A percentile compares a stretch with the other conserved stretches of the same genome.
phyloP scores from a whole-genome alignment of 2,888 invertebrate genomes.

The Scaptomyza cyrtandrae region DNA sequence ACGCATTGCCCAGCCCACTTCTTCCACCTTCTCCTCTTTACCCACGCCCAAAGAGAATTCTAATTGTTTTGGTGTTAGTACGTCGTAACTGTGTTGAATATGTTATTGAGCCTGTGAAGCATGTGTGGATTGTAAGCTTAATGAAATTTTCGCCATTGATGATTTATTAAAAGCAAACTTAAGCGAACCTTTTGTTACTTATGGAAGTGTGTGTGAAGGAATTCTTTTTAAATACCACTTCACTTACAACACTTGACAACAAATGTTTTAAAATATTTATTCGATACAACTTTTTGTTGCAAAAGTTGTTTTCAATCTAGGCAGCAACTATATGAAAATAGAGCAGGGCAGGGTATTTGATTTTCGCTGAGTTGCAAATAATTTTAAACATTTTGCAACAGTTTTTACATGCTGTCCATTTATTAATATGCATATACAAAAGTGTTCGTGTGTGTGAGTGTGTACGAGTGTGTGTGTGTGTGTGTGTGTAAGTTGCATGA shows the following conservation, averaged over 20 bases:
- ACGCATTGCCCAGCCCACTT: not conserved
- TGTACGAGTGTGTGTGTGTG: not conserved
- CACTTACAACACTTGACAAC: too few species aligned
- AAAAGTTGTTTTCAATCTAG: too few species aligned
- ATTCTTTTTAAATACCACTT: too few species aligned
- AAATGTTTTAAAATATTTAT: too few species aligned
- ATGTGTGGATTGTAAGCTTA: not conserved
- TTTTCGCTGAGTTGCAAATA: not conserved
- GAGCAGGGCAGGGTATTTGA: conserved; percentile 11
- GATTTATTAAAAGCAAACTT: not conserved
- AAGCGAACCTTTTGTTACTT: not conserved
- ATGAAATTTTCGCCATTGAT: not conserved
- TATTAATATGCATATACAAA: conserved; percentile 18
- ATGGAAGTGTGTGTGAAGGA: too few species aligned
- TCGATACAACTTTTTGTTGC: too few species aligned
- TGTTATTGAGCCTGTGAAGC: conserved; percentile 4
- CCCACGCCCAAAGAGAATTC: conserved; percentile 6
- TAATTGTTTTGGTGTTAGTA: conserved; percentile 4
- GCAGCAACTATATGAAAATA: too few species aligned
- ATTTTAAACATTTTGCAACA: conserved; percentile 3
- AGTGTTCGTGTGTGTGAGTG: conserved; percentile 7
- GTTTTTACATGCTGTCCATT: conserved; percentile 42
- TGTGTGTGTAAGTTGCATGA: conserved; percentile 46
- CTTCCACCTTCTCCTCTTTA: not conserved
- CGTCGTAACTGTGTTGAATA: not conserved